These are phyloP conservation scores for Sorex fumeus DNA, from an alignment of 2,113 vertebrate species.

Conservation along the genomic window DNA sequence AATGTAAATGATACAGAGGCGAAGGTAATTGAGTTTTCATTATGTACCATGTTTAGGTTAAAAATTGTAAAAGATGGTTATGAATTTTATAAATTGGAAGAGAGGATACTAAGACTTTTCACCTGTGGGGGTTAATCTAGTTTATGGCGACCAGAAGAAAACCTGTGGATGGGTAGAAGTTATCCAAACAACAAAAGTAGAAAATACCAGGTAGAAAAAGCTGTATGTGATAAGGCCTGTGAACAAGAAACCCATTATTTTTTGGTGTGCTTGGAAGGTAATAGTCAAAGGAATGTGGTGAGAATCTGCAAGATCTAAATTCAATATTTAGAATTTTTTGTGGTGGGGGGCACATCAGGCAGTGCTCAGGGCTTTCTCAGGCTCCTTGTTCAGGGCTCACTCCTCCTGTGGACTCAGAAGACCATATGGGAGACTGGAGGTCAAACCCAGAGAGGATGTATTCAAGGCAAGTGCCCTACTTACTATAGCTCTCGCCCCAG, in stretches of 20 bases:
- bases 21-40: neutral
- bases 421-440: no score
- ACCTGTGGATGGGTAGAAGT: neutral
- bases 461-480: no score
- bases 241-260: neutral
- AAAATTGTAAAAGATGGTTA: neutral
- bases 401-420: no score
- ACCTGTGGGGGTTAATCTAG: neutral
- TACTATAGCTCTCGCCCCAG: no score
- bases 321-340: no score
- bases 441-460: no score
- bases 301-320: no score
- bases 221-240: neutral
- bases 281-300: no score
- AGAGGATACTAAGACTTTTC: neutral
- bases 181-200: neutral
- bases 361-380: no score
- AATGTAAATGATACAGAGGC: neutral
- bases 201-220: neutral
- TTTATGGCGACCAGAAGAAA: neutral
- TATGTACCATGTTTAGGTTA: neutral
- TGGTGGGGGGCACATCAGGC: no score
- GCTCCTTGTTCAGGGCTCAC: no score
- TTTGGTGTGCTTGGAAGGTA: neutral
- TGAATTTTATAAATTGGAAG: constrained; percentile 35